Evolutionary conservation across 2,888 invertebrate species (phyloP).

Genomic region (Myathropa florea): DNA sequence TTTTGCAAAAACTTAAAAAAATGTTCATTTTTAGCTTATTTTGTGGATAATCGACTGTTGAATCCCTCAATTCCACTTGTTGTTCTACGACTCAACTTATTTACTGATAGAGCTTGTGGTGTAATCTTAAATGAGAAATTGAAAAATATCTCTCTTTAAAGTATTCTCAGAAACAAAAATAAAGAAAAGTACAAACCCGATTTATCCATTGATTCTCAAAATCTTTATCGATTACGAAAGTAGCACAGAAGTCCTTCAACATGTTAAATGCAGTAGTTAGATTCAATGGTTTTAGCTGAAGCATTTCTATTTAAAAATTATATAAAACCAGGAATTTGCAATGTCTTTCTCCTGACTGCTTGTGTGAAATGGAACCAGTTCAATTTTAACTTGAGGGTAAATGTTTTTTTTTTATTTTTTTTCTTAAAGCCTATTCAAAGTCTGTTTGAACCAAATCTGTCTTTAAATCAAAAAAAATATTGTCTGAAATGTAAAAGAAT

Average conservation of each 20-base stretch:
- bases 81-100: constrained; percentile 30
- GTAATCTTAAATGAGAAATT: constrained; percentile 35
- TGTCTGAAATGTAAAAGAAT: too few species aligned
- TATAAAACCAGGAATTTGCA: constrained; percentile 25
- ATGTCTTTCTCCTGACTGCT: constrained; percentile 5
- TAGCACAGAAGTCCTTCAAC: too few species aligned
- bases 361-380: constrained; percentile 30
- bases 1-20: constrained; percentile 33
- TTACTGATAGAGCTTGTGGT: constrained; percentile 13
- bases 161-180: background rate
- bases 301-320: constrained; percentile 17
- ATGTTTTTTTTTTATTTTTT: constrained; percentile 28
- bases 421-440: constrained; percentile 27
- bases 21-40: constrained; percentile 32
- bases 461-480: constrained; percentile 27
- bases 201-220: constrained; percentile 38
- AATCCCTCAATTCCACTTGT: constrained; percentile 35
- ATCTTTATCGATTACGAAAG: too few species aligned
- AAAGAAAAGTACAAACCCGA: constrained; percentile 11
- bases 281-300: constrained; percentile 21
- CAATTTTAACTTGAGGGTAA: constrained; percentile 9
- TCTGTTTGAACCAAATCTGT: constrained; percentile 23
- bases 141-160: background rate
- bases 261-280: constrained; percentile 24
- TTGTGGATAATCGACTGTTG: constrained; percentile 33